Evolutionary conservation across 2,113 vertebrate species (phyloP), one percentile per base, ranked within the genome.

Genomic region (Apodemus speciosus): DNA sequence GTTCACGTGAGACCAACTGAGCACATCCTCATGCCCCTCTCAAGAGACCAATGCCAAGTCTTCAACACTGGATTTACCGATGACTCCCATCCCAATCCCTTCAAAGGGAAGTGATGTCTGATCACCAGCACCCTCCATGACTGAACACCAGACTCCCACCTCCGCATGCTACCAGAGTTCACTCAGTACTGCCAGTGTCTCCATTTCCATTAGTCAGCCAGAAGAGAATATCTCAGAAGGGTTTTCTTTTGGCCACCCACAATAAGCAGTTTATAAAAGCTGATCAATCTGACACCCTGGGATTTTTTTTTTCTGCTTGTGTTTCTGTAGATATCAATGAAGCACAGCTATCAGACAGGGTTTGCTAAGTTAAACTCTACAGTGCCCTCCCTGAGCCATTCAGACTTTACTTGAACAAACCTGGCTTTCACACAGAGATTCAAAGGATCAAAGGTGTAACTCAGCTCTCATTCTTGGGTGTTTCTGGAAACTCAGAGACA

Each of bases 351-450:
- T 58, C 46, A 90, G 60, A 81, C 62, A 89, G 30, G 60, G 16
- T 49, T 83, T 58, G 38, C 43, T 60, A 92, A 90, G 25, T 62
- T 64, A 84, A 83, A 88, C 40, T 90, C 68, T 23, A 80, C 38
- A 86, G 76, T 49, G 30, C 51, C 73, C 85, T 90, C 43, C 71
- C 89, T 89, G 64, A 71, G 64, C 51, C 86, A 91, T 49, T 86
- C 87, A 86, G 43, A 89, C 73, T 88, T 90, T 20, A n/a, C 77
- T 81, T 83, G 77, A 95, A 94, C 73, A 94, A 93, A 95, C 23
- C 51, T 9, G 3, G 49, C 86, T 95, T 95, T 93, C 68, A 94
- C 3, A 4, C 88, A 90, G 43, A 79, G 38, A 89, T 64, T 86
- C 84, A 87, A 94, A 96, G 79, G 73, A 49, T 90, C 85, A 94